phyloP scores from a whole-genome alignment of 2,113 vertebrate genomes.

The Crotalus viridis region DNA sequence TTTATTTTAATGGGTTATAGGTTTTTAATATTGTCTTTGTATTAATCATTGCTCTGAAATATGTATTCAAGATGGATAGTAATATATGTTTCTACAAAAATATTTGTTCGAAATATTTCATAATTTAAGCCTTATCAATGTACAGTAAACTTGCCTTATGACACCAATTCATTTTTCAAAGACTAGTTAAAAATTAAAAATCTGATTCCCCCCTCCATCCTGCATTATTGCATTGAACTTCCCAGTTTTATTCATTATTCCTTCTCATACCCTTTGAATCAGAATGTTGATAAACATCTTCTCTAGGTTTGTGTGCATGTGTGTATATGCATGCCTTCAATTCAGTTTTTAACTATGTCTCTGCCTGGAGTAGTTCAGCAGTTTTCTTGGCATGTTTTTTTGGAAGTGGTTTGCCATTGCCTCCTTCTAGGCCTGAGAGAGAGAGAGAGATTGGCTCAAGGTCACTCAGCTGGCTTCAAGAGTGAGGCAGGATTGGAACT shows the following conservation, averaged over 20 bases:
- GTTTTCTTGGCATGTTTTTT: not conserved
- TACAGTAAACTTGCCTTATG: not conserved
- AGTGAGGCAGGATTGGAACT: not conserved
- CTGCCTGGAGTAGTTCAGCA: not conserved
- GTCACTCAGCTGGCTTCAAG: not conserved
- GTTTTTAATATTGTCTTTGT: not conserved
- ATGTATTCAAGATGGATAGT: not conserved
- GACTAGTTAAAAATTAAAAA: not conserved
- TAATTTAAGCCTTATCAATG: not conserved
- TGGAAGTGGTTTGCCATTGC: not conserved
- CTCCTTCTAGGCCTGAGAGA: not conserved
- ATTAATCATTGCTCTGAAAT: not conserved
- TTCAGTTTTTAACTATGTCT: not conserved
- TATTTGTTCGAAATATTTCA: not conserved
- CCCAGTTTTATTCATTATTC: not conserved
- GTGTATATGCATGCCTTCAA: not conserved
- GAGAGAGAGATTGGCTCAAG: not conserved
- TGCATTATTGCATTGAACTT: not conserved
- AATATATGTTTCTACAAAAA: not conserved
- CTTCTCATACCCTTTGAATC: not conserved
- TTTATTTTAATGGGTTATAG: not conserved
- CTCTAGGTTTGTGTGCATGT: not conserved
- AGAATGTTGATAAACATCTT: not conserved
- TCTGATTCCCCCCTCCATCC: not conserved
- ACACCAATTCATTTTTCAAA: not conserved